Evolutionary conservation across 2,888 invertebrate genomes (phyloP).

Genomic region (Lasioglossum lativentre): DNA sequence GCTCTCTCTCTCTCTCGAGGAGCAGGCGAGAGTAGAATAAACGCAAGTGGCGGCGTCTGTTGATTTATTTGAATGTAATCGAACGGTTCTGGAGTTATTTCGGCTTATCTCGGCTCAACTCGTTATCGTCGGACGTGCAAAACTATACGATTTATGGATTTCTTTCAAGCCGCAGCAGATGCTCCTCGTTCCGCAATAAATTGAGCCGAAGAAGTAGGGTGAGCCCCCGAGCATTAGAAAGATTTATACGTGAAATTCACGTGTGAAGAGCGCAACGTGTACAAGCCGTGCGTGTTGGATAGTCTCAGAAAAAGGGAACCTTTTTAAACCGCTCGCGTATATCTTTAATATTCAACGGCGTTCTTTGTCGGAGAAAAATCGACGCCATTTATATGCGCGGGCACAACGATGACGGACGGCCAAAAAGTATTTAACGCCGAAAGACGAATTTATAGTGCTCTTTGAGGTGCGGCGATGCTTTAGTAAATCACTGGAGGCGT

Average conservation of each 20-base stretch:
- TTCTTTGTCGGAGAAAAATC: conserved; percentile 12
- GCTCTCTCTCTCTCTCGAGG: neutral
- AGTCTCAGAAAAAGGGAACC: conserved; percentile 20
- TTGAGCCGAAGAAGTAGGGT: conserved; percentile 40
- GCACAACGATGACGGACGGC: neutral
- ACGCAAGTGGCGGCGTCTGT: neutral
- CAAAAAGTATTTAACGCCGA: conserved; percentile 12
- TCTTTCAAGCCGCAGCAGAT: conserved; percentile 53
- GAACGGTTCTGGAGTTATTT: conserved; percentile 41
- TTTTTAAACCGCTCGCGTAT: conserved; percentile 9
- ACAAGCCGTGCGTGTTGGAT: conserved; percentile 8
- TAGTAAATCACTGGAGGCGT: conserved; percentile 2
- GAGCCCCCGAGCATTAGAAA: conserved; percentile 36
- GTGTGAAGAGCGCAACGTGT: conserved; percentile 26
- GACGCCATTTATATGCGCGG: neutral
- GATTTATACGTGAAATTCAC: conserved; percentile 57
- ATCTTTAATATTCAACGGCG: neutral
- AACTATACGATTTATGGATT: conserved; percentile 60
- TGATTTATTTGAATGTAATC: conserved; percentile 32
- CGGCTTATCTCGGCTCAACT: conserved; percentile 55
- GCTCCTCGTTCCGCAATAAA: conserved; percentile 55
- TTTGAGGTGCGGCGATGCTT: conserved; percentile 15
- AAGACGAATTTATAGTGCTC: conserved; percentile 35
- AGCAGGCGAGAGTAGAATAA: neutral
- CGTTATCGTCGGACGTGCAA: conserved; percentile 50